phyloP scores from a whole-genome alignment of 35 echinoderm and acorn worm genomes.

The Patiria miniata region DNA sequence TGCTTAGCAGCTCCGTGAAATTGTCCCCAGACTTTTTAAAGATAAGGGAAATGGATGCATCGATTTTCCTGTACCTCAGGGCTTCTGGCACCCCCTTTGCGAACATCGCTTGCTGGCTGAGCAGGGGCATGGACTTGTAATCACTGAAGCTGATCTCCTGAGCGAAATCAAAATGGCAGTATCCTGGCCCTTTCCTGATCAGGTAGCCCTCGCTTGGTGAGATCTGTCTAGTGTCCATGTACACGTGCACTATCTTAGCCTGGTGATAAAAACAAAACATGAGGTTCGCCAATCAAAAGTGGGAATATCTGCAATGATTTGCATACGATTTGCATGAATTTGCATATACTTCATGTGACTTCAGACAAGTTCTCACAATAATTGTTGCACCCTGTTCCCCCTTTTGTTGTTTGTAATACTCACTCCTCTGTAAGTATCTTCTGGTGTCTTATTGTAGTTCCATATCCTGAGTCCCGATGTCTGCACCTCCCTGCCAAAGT shows the following conservation, averaged over 20 bases:
- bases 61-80: too few relatives aligned
- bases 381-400: too few relatives aligned
- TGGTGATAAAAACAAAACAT: conserved; percentile 4
- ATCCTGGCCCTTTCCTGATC: conserved; percentile 80
- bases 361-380: too few relatives aligned
- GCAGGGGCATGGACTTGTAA: conserved; percentile 26
- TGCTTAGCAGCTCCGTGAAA: too few relatives aligned
- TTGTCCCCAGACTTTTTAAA: too few relatives aligned
- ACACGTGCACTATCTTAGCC: conserved; percentile 91
- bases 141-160: conserved; percentile 82
- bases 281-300: background rate
- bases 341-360: too few relatives aligned
- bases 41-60: too few relatives aligned
- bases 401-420: too few relatives aligned
- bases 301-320: too few relatives aligned
- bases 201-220: conserved; percentile 85
- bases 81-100: conserved; percentile 60
- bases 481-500: conserved; percentile 69
- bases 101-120: background rate
- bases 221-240: conserved; percentile 64
- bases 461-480: conserved; percentile 86
- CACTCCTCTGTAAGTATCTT: conserved; percentile 97
- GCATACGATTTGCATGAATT: too few relatives aligned
- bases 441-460: conserved; percentile 94
- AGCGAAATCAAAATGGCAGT: conserved; percentile 89